Evolutionary conservation across 2,888 invertebrate genomes (phyloP).

Genomic region (Carabus problematicus): DNA sequence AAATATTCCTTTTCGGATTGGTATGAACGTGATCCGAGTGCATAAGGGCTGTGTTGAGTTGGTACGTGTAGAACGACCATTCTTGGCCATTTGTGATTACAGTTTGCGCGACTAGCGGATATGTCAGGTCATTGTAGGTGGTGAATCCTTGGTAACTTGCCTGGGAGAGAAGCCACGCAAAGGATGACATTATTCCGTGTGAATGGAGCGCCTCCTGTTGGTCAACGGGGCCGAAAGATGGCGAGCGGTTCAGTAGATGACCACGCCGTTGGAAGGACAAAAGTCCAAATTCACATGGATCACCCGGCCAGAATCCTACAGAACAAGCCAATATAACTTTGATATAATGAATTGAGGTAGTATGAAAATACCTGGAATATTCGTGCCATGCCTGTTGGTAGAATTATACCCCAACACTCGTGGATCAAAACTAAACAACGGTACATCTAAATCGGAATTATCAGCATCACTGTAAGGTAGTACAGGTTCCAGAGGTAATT

Average conservation of each 20-base stretch:
- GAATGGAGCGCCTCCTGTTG: conserved; percentile 71
- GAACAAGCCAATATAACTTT: conserved; percentile 43
- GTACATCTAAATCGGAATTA: conserved; percentile 65
- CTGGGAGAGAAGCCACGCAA: conserved; percentile 79
- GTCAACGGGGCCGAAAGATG: conserved; percentile 64
- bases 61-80: conserved; percentile 89
- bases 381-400: conserved; percentile 70
- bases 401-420: conserved; percentile 65
- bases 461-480: conserved; percentile 64
- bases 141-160: conserved; percentile 89
- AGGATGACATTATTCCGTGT: conserved; percentile 81
- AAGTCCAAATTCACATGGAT: conserved; percentile 76
- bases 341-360: conserved; percentile 2
- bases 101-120: conserved; percentile 89
- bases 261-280: conserved; percentile 76
- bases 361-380: conserved; percentile 71
- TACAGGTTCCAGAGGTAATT: conserved; percentile 72
- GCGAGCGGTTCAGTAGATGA: conserved; percentile 62
- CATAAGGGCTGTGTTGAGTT: conserved; percentile 84
- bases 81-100: conserved; percentile 86
- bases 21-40: conserved; percentile 68
- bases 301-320: conserved; percentile 86
- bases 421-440: conserved; percentile 68
- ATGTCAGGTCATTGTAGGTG: conserved; percentile 87
- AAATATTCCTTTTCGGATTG: conserved; percentile 78